Base-by-base conservation (phyloP, 2,113 vertebrate species). In the Aix galericulata region DNA sequence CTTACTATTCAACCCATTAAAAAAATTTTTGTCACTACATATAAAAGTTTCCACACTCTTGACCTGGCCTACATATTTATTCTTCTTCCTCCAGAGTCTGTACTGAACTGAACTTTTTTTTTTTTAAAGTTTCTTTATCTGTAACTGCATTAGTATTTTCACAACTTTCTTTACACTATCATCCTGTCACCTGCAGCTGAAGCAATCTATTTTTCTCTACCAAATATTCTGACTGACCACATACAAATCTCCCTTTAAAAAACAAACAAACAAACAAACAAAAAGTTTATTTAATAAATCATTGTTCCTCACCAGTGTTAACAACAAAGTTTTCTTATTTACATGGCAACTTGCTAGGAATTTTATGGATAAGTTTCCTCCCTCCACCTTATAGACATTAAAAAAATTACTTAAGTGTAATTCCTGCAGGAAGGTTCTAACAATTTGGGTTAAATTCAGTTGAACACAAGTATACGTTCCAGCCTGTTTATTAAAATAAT, bases 41-140 rank as follows among this genome's bases (percentile, higher is more conserved):
- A 2, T 15, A 8, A 55, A 59, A 63, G 26, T n/a, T 84, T 36
- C 42, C 44, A 3, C 1, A 34, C 56, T 82, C 78, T 21, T 73
- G 44, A 88, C 67, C 71, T n/a, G 36, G 17, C 44, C 34, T 31
- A 50, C 0, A 0, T 56, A 32, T n/a, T n/a, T 68, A 3, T 5
- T 44, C 46, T 48, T 38, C 46, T 64, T 81, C 31, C 56, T 82
- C 62, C 50, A 60, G 40, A 8, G 8, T 29, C 80, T 38, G 34
- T 5, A 2, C 82, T 68, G 48, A 58, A 20, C 38, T 40, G 40
- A 40, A 40, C 40, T 40, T 40, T 40, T 40, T 13, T 40, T 13
- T 85, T 44, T 6, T 50, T 32, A 56, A 40, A 29, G 29, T 55
- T 40, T 71, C 36, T 55, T 72, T 48, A 12, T 8, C 29, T 0